Conservation (phyloP, 2,113 vertebrate species). For the Pseudorhombus dupliciocellatus region DNA sequence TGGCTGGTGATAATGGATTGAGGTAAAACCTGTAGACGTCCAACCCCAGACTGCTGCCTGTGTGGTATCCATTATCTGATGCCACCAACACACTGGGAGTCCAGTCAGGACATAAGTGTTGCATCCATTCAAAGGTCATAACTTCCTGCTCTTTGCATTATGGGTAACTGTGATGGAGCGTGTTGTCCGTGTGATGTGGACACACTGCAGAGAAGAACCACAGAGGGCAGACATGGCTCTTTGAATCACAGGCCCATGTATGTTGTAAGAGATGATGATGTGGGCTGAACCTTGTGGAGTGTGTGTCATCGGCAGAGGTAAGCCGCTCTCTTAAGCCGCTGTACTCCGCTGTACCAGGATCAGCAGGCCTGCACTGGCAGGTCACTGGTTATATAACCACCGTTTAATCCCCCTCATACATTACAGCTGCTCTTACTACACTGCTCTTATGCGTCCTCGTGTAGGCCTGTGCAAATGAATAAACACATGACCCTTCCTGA, state of each 20-base stretch:
- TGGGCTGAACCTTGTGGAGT: slow-evolving; percentile 35
- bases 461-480: slow-evolving; percentile 1
- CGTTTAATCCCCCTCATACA: slow-evolving; percentile 59
- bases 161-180: not conserved
- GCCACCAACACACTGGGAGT: no score
- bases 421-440: slow-evolving; percentile 48
- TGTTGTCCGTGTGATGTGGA: not conserved
- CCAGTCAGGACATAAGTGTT: not conserved
- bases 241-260: not conserved
- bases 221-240: not conserved
- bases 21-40: not conserved
- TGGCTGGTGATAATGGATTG: not conserved
- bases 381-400: slow-evolving; percentile 74
- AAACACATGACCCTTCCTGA: slow-evolving; percentile 13
- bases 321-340: slow-evolving; percentile 64
- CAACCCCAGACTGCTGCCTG: not conserved
- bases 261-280: slow-evolving; percentile 15
- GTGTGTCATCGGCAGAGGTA: slow-evolving; percentile 62
- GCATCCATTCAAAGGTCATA: not conserved
- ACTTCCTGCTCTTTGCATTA: no score
- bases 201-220: not conserved
- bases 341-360: slow-evolving; percentile 64
- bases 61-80: slow-evolving; percentile 4
- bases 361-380: slow-evolving; percentile 62
- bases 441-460: slow-evolving; percentile 21